Evolutionary conservation across 2,888 invertebrate genomes (phyloP).

Genomic region (Drosophila trichaetosa): DNA sequence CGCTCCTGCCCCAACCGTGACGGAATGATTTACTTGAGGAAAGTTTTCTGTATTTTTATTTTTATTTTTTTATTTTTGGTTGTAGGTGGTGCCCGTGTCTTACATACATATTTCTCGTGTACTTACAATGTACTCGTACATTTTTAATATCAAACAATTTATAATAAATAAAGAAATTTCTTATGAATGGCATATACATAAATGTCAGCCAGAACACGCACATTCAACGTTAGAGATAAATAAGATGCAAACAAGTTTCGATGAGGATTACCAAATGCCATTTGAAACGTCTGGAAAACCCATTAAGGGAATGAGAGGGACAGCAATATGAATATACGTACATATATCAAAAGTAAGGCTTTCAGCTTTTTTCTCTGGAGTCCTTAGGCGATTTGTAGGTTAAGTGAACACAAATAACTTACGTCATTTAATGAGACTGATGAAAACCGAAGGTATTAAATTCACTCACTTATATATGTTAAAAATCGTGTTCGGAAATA

Average conservation of each 20-base stretch:
- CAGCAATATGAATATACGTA: background rate
- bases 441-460: background rate
- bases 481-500: background rate
- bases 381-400: background rate
- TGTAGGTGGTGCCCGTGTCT: conserved; percentile 10
- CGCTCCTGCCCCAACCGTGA: background rate
- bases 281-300: conserved; percentile 1
- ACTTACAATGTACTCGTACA: conserved; percentile 51
- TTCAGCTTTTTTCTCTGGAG: background rate
- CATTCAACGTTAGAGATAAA: conserved; percentile 30
- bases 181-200: conserved; percentile 66
- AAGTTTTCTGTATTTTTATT: conserved; percentile 37
- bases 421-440: background rate
- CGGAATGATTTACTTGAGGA: conserved; percentile 69
- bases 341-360: background rate
- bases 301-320: background rate
- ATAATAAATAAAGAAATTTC: conserved; percentile 68
- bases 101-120: background rate
- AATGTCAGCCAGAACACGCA: conserved; percentile 65
- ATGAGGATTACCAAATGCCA: conserved; percentile 10
- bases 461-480: background rate
- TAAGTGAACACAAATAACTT: background rate
- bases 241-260: conserved; percentile 24
- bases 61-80: background rate
- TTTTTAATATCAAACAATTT: conserved; percentile 76